phyloP scores from a whole-genome alignment of 1,140 invertebrate genomes.

The Camponotus floridanus region DNA sequence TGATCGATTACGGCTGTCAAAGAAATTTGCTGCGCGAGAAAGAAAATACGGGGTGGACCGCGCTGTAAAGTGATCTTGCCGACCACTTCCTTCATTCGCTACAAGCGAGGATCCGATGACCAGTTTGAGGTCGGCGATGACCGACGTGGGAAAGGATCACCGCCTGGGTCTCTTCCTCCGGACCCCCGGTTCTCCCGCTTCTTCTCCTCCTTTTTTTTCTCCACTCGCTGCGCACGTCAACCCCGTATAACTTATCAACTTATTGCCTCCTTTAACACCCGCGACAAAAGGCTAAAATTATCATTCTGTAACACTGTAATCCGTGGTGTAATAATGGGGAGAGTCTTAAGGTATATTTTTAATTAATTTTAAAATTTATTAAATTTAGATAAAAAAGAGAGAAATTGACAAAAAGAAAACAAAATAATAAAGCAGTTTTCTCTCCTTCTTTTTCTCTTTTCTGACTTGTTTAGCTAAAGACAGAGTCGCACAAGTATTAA shows the following conservation, averaged over 20 bases:
- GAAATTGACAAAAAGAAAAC: not conserved
- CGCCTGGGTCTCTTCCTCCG: slow-evolving; percentile 66
- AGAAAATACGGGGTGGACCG: slow-evolving; percentile 78
- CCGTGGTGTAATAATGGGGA: slow-evolving; percentile 24
- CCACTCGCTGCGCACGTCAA: slow-evolving; percentile 30
- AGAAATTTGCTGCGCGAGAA: slow-evolving; percentile 52
- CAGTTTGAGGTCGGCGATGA: slow-evolving; percentile 85
- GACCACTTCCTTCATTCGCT: slow-evolving; percentile 85
- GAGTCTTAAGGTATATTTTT: too few relatives aligned
- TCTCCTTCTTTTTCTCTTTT: not conserved
- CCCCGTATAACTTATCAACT: slow-evolving; percentile 69
- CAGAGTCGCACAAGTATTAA: not conserved
- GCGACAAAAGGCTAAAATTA: slow-evolving; percentile 50
- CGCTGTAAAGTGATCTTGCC: slow-evolving; percentile 83
- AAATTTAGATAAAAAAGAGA: not conserved
- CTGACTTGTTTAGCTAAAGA: not conserved
- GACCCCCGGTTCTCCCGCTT: slow-evolving; percentile 36
- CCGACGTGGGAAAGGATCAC: slow-evolving; percentile 85
- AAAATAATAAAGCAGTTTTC: not conserved
- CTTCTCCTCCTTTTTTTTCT: slow-evolving; percentile 19
- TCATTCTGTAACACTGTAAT: not conserved
- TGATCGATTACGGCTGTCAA: slow-evolving; percentile 13
- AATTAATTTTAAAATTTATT: not conserved
- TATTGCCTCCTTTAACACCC: slow-evolving; percentile 45
- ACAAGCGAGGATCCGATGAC: slow-evolving; percentile 83